phyloP scores from a whole-genome alignment of 2,888 invertebrate species.

The Spodoptera picta region DNA sequence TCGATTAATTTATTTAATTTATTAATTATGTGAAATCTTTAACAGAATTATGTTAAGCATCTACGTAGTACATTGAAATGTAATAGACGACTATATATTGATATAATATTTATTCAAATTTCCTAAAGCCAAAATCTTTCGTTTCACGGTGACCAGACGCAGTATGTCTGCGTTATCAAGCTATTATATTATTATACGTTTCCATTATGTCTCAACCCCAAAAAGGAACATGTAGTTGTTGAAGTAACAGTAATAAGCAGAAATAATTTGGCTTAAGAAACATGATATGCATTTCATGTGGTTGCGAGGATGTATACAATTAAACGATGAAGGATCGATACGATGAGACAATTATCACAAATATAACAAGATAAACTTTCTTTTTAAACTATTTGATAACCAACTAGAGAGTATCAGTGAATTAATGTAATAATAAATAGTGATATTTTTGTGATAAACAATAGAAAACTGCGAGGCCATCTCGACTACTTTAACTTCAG shows the following conservation, averaged over 20 bases:
- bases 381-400: conserved; percentile 10
- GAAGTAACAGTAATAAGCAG: conserved; percentile 13
- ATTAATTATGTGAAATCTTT: conserved; percentile 20
- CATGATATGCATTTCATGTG: conserved; percentile 7
- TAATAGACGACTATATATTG: conserved; percentile 16
- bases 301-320: conserved; percentile 1
- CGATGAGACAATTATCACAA: conserved; percentile 30
- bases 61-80: conserved; percentile 41
- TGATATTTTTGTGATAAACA: neutral
- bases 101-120: conserved; percentile 21
- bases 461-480: conserved; percentile 7
- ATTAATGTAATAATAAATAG: conserved; percentile 11
- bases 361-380: neutral
- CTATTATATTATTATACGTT: conserved; percentile 19
- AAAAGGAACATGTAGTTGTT: conserved; percentile 52
- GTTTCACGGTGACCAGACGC: conserved; percentile 11
- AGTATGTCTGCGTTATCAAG: neutral
- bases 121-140: conserved; percentile 17
- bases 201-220: conserved; percentile 15
- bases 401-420: conserved; percentile 10
- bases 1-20: conserved; percentile 32
- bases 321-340: conserved; percentile 11
- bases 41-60: conserved; percentile 44
- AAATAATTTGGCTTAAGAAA: conserved; percentile 36
- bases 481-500: conserved; percentile 4